Evolutionary conservation across 1,140 invertebrate species (phyloP), one percentile per base, ranked within the genome.

Genomic region (Oncopodura yosiiana): DNA sequence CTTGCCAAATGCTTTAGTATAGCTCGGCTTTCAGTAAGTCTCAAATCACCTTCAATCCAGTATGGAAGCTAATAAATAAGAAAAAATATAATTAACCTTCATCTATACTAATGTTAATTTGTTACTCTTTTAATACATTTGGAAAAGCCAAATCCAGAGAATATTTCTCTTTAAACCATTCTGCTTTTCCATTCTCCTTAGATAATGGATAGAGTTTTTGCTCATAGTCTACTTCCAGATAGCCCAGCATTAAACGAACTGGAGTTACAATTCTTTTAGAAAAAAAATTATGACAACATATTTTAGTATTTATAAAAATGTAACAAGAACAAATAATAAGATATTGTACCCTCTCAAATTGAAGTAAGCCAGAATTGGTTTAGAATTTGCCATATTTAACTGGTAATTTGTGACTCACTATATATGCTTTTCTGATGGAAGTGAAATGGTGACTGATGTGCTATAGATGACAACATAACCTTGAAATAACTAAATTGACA

Each of bases 1-100:
- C 75, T 56, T 8, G 69, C 75, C 39, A 78, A 63, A 60, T 77
- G 70, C 8, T 72, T 65, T 21, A 76, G 52, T 50, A 78, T 78
- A 8, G 76, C 71, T 53, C 69, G 68, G 52, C 71, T 75, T 65
- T 78, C 73, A 6, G 74, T 74, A 9, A 77, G 56, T 58, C 74
- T 74, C 0, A 70, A 49, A 39, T 76, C 69, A 2, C 71, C 74
- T 65, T 77, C 75, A 57, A 77, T 72, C 56, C 70, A 75, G 56
- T 77, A 78, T 14, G 76, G 76, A 18, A 78, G 67, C 75, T 76
- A 39, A n/a, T 51, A 63, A 30, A 39, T 60, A 39, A 36, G n/a
- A 8, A 9, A 5, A 6, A 34, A 26, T 21, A 38, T 49, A 9
- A 19, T 5, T 11, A 38, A 50, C 44, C 14, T 50, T 6, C 14